A percentile compares a stretch with the other conserved stretches of the same genome.
phyloP scores from a whole-genome alignment of 2,113 vertebrate species.

The Malurus elegans region DNA sequence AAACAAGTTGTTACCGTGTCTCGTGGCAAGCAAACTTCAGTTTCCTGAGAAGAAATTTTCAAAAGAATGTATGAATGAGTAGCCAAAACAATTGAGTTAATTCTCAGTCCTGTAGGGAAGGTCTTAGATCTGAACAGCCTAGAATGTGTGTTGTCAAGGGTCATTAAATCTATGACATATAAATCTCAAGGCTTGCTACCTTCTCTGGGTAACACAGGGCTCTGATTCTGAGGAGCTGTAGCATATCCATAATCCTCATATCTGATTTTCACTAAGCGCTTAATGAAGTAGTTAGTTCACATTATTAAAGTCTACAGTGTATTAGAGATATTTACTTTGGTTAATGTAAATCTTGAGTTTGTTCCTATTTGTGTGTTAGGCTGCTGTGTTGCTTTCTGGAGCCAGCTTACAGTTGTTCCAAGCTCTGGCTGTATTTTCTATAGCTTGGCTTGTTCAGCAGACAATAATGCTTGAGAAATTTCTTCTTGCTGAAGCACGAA shows the following conservation, averaged over 20 bases:
- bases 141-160: neutral
- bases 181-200: neutral
- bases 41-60: neutral
- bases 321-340: neutral
- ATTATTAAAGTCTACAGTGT: neutral
- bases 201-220: neutral
- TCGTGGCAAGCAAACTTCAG: neutral
- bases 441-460: neutral
- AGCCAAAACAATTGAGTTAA: neutral
- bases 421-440: neutral
- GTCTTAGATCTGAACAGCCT: neutral
- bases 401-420: neutral
- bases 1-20: neutral
- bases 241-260: neutral
- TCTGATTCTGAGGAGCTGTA: neutral
- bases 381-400: neutral
- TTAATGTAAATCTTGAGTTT: neutral
- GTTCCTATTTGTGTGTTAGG: neutral
- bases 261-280: neutral
- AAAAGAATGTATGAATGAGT: neutral
- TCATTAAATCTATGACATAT: neutral
- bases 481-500: neutral
- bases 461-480: neutral
- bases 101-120: neutral
- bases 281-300: neutral